Conservation (phyloP, 2,888 invertebrate genomes). For the Antheraea assamensis region DNA sequence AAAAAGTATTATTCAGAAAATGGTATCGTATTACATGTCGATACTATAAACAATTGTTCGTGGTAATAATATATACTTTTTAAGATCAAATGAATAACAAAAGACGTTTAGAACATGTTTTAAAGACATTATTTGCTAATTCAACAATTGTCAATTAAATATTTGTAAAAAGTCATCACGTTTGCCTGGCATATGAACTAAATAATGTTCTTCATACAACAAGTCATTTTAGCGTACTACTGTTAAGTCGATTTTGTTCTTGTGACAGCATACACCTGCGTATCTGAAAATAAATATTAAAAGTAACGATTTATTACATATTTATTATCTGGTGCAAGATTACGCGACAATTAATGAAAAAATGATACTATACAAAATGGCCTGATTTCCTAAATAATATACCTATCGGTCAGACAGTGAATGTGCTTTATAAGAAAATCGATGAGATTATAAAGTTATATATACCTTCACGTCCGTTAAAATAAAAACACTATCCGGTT, state of each 20-base stretch:
- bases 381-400: no score
- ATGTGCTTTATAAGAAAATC: no score
- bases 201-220: constrained; percentile 10
- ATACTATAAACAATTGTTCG: no score
- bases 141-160: not conserved
- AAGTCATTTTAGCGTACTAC: not conserved
- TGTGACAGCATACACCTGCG: constrained; percentile 74
- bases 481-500: no score
- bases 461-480: no score
- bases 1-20: not conserved
- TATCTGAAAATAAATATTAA: constrained; percentile 52
- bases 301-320: not conserved
- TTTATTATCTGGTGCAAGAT: not conserved
- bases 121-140: not conserved
- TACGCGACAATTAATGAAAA: not conserved
- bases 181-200: not conserved
- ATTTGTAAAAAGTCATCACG: not conserved
- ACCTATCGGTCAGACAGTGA: no score
- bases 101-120: not conserved
- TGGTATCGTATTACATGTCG: no score
- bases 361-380: no score
- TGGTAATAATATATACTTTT: no score
- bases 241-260: constrained; percentile 34
- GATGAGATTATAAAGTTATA: no score
- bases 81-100: no score